These are phyloP conservation scores for Acrobasis repandana DNA, from an alignment of 2,888 invertebrate species.

Conservation along the genomic window DNA sequence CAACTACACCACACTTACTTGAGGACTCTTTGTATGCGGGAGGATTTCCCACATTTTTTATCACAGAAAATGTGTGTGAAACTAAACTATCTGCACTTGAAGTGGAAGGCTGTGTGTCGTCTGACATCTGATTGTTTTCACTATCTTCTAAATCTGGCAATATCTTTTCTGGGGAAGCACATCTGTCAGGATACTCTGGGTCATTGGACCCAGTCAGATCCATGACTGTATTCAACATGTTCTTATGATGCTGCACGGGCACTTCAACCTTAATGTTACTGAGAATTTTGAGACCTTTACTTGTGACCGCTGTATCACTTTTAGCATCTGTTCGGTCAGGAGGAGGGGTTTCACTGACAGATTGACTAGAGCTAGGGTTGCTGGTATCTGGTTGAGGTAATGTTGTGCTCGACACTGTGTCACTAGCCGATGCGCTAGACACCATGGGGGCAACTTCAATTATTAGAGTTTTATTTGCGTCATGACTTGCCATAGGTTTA, in stretches of 20 bases:
- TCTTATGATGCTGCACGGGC: conserved; percentile 74
- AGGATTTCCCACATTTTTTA: conserved; percentile 72
- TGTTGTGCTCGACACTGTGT: conserved; percentile 35
- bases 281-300: conserved; percentile 75
- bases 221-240: conserved; percentile 72
- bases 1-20: conserved; percentile 51
- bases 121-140: conserved; percentile 37
- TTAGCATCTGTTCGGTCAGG: conserved; percentile 30
- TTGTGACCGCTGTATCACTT: conserved; percentile 53
- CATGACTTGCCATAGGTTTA: conserved; percentile 51
- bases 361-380: conserved; percentile 5
- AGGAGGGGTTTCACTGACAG: conserved; percentile 27
- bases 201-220: conserved; percentile 71
- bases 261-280: conserved; percentile 82
- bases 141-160: conserved; percentile 72
- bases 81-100: conserved; percentile 53
- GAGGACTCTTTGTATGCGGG: conserved; percentile 56
- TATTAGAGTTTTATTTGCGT: conserved; percentile 65
- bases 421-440: conserved; percentile 36
- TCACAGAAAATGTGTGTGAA: conserved; percentile 69
- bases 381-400: conserved; percentile 27
- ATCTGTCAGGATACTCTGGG: conserved; percentile 52
- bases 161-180: conserved; percentile 64
- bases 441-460: conserved; percentile 72
- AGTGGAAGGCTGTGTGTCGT: conserved; percentile 53